Evolutionary conservation across 2,797 vertebrate species (phyloP), one percentile per base, ranked within the genome.

Genomic region (Poliocrania exsul): DNA sequence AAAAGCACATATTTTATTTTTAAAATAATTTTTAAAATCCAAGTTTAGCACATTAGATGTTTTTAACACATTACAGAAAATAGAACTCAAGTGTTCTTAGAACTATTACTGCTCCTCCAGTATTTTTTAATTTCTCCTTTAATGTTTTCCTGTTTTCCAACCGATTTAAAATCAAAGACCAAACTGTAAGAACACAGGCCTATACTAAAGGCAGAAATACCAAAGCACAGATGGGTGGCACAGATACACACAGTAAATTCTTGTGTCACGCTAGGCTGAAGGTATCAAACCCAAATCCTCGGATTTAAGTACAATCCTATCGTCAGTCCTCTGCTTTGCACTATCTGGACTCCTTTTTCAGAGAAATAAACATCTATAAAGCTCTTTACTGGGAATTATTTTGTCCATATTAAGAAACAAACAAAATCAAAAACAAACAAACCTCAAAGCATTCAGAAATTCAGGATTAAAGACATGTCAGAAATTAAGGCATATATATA

Each of bases 181-280:
- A 31, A 78, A 20, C 40, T 44, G 46, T 78, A 94, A 87, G 78
- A 87, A 74, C 29, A 58, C 20, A 75, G 81, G 38, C 31, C 35
- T 51, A 17, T 67, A 72, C 47, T 78, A 87, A 65, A 85, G 46
- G 77, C 81, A 92, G 54, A 85, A 91, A 81, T 40, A 72, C 84
- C 25, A 58, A 74, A 92, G 81, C 86, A 93, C 93, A 92, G 90
- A 86, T 66, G 88, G 79, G 79, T 91, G 81, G 54, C 93, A 93
- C 69, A 61, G 86, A 95, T 56, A 86, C 21, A 71, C 50, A 24
- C 29, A 62, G 49, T 65, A 75, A 93, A 78, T 86, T 71, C 70
- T 81, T 64, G 88, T 74, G 84, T 82, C 69, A 91, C 0, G 0
- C 58, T 61, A 62, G 71, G 92, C 79, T 94, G 66, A 92, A 88